phyloP scores from a whole-genome alignment of 2,797 vertebrate genomes.

The Microcaecilia unicolor region DNA sequence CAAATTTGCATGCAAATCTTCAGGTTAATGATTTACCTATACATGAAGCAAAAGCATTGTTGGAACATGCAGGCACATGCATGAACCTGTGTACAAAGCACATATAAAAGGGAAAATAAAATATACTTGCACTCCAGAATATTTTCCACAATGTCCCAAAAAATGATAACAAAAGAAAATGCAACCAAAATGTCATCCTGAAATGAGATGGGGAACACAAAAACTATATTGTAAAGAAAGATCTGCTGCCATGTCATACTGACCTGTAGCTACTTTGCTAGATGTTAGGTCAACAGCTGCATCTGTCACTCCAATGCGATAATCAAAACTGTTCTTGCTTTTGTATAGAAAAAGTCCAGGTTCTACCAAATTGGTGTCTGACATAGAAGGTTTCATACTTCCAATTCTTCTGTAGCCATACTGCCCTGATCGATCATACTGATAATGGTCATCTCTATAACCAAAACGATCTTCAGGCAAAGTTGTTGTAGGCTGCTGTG shows the following conservation, averaged over 20 bases:
- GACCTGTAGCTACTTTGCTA: slow-evolving; percentile 83
- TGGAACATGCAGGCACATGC: slow-evolving; percentile 92
- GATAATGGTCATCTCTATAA: slow-evolving; percentile 78
- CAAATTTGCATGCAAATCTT: slow-evolving; percentile 76
- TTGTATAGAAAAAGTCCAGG: slow-evolving; percentile 77
- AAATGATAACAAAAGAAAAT: slow-evolving; percentile 36
- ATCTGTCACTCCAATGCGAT: slow-evolving; percentile 69
- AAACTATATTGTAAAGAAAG: slow-evolving; percentile 79
- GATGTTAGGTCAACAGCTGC: slow-evolving; percentile 91
- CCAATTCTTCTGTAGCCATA: slow-evolving; percentile 72
- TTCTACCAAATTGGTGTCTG: slow-evolving; percentile 79
- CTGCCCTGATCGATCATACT: slow-evolving; percentile 66
- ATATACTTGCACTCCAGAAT: slow-evolving; percentile 55
- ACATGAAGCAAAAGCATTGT: slow-evolving; percentile 77
- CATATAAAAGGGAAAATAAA: slow-evolving; percentile 55
- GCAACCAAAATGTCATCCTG: slow-evolving; percentile 44
- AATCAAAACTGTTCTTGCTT: slow-evolving; percentile 79
- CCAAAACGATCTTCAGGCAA: slow-evolving; percentile 82
- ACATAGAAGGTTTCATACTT: slow-evolving; percentile 80
- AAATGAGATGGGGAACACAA: slow-evolving; percentile 69
- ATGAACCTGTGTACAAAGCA: slow-evolving; percentile 79
- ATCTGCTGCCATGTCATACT: slow-evolving; percentile 73
- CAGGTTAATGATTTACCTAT: slow-evolving; percentile 68
- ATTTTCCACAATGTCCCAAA: slow-evolving; percentile 52
- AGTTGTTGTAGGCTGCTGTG: slow-evolving; percentile 72